These are phyloP conservation scores for Heliconius erato DNA, from an alignment of 2,888 invertebrate species.

Conservation along the genomic window DNA sequence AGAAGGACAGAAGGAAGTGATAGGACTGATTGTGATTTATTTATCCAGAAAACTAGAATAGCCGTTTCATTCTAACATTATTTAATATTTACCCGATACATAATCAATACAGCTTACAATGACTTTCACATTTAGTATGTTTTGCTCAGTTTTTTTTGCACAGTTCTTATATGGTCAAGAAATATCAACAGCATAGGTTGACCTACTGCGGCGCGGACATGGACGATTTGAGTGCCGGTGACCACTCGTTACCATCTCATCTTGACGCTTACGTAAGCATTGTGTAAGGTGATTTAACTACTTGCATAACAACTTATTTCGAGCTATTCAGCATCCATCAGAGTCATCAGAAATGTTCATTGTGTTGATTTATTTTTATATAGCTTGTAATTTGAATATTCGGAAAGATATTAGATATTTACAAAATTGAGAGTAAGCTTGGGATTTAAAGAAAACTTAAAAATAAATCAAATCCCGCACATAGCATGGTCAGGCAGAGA, in stretches of 20 bases:
- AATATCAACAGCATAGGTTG: slow-evolving; percentile 62
- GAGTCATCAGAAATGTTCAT: neutral
- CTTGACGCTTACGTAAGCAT: slow-evolving; percentile 67
- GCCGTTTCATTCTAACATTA: neutral
- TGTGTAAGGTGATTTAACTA: slow-evolving; percentile 63
- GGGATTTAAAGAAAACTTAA: neutral
- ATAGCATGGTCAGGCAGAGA: no score
- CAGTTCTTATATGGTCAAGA: slow-evolving; percentile 52
- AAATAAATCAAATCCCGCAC: no score
- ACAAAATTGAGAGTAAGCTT: neutral
- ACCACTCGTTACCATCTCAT: slow-evolving; percentile 60
- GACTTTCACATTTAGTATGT: slow-evolving; percentile 45
- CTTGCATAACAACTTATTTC: slow-evolving; percentile 60
- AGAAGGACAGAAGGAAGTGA: no score
- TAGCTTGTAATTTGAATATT: neutral
- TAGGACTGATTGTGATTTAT: neutral
- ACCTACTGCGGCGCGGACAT: slow-evolving; percentile 63
- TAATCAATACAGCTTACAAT: neutral
- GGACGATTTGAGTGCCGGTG: slow-evolving; percentile 66
- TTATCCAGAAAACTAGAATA: neutral
- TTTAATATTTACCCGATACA: neutral
- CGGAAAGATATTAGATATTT: neutral
- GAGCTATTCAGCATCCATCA: slow-evolving; percentile 9
- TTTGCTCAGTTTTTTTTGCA: slow-evolving; percentile 28
- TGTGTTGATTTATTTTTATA: neutral